Percentiles rank a stretch among this genome's conserved stretches.
These are phyloP conservation scores for Apaloderma vittatum DNA, from an alignment of 2,113 vertebrate genomes.

Conservation along the genomic window DNA sequence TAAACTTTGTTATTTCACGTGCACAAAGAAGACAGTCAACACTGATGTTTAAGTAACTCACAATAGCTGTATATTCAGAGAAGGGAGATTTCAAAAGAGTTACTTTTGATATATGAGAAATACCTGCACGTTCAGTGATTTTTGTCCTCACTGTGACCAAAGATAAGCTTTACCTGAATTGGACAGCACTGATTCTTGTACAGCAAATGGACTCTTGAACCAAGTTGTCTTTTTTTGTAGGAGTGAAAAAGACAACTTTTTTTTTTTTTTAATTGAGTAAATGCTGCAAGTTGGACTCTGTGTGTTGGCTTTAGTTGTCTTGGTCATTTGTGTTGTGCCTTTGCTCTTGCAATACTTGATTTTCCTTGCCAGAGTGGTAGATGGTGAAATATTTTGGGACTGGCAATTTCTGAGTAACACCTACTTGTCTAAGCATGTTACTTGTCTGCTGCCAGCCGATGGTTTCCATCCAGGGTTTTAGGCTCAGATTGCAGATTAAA, in stretches of 20 bases:
- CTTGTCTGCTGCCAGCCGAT: slow-evolving; percentile 7
- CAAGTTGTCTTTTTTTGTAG: neutral
- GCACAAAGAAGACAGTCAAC: neutral
- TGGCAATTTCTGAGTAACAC: neutral
- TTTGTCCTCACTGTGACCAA: neutral
- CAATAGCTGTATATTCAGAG: neutral
- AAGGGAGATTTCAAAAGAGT: neutral
- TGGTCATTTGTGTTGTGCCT: neutral
- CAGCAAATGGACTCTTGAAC: neutral
- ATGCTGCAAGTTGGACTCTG: neutral
- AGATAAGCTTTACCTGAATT: neutral
- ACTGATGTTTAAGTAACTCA: neutral
- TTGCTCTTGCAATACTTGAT: neutral
- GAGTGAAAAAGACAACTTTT: neutral
- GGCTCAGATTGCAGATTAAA: neutral
- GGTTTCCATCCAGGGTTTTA: neutral
- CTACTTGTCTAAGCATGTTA: neutral
- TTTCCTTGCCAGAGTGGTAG: neutral
- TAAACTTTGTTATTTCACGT: neutral
- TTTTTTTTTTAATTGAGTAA: neutral
- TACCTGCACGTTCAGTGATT: neutral
- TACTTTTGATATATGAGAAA: neutral
- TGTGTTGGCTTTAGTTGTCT: neutral
- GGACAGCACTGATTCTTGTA: neutral
- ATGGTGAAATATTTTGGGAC: neutral